Evolutionary conservation across 2,888 invertebrate species (phyloP).

Genomic region (Spodoptera exigua): DNA sequence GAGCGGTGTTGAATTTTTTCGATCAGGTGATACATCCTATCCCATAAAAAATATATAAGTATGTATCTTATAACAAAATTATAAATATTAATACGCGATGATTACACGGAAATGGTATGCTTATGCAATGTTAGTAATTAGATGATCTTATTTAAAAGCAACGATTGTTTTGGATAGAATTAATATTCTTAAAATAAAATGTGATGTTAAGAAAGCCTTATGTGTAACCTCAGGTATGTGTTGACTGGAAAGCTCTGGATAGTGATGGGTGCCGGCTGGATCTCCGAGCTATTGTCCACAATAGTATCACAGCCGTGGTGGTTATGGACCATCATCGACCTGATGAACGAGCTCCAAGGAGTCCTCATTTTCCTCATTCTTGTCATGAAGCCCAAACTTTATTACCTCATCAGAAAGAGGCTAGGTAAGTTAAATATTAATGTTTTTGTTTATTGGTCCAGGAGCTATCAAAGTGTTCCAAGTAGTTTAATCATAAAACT

Average conservation of each 20-base stretch:
- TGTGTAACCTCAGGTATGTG: conserved; percentile 85
- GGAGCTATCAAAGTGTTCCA: neutral
- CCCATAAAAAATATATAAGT: too few relatives aligned
- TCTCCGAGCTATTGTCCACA: conserved; percentile 91
- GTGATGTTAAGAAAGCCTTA: conserved; percentile 7
- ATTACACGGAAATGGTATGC: too few relatives aligned
- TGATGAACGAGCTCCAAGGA: conserved; percentile 92
- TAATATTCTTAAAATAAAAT: too few relatives aligned
- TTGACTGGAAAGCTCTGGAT: conserved; percentile 93
- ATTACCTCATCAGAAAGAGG: conserved; percentile 88
- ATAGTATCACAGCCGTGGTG: conserved; percentile 84
- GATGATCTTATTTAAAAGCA: neutral
- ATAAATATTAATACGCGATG: too few relatives aligned
- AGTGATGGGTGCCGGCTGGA: conserved; percentile 94
- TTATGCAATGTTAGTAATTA: too few relatives aligned
- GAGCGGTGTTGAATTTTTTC: too few relatives aligned
- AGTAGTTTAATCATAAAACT: conserved; percentile 13
- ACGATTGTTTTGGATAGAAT: too few relatives aligned
- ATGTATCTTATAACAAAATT: too few relatives aligned
- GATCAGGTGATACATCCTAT: too few relatives aligned
- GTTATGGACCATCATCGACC: conserved; percentile 90
- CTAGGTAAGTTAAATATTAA: conserved; percentile 79
- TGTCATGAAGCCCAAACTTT: conserved; percentile 91
- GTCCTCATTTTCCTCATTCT: conserved; percentile 93
- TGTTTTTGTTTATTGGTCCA: conserved; percentile 4